Conservation (phyloP, 2,888 invertebrate species). For the Eristalis intricaria region DNA sequence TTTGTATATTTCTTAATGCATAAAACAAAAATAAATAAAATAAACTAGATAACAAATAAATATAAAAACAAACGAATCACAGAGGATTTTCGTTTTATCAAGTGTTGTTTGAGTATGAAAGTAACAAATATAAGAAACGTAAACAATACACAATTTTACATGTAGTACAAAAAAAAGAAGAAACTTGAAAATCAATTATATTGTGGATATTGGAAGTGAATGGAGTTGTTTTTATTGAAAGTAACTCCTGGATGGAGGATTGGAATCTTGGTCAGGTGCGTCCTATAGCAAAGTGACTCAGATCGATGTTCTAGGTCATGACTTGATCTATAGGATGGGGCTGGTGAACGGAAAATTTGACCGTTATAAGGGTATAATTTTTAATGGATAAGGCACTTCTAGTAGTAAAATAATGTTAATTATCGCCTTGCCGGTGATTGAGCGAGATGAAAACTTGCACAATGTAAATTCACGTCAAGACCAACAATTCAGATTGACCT, state of each 20-base stretch:
- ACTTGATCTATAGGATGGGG: no score
- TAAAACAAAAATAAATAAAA: slow-evolving; percentile 33
- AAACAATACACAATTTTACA: slow-evolving; percentile 31
- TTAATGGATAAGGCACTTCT: no score
- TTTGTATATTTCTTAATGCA: slow-evolving; percentile 69
- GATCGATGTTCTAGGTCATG: no score
- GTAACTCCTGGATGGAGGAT: neutral
- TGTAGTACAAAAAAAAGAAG: slow-evolving; percentile 39
- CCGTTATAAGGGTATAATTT: no score
- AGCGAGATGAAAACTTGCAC: no score
- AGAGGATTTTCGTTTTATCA: neutral
- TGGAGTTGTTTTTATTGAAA: slow-evolving; percentile 48
- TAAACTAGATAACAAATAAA: slow-evolving; percentile 19
- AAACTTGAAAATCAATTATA: slow-evolving; percentile 33
- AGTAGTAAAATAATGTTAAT: no score
- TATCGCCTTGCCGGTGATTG: no score
- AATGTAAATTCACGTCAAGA: no score
- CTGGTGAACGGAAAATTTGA: no score
- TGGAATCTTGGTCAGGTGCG: no score
- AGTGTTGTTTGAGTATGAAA: neutral
- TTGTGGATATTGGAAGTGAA: slow-evolving; percentile 30
- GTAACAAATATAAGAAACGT: neutral
- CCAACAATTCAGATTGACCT: no score
- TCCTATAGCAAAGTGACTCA: no score
- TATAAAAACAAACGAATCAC: neutral